Percentiles rank a stretch among this genome's conserved stretches.
Conservation (phyloP, 1,140 invertebrate species). For the Neodiprion virginianus region DNA sequence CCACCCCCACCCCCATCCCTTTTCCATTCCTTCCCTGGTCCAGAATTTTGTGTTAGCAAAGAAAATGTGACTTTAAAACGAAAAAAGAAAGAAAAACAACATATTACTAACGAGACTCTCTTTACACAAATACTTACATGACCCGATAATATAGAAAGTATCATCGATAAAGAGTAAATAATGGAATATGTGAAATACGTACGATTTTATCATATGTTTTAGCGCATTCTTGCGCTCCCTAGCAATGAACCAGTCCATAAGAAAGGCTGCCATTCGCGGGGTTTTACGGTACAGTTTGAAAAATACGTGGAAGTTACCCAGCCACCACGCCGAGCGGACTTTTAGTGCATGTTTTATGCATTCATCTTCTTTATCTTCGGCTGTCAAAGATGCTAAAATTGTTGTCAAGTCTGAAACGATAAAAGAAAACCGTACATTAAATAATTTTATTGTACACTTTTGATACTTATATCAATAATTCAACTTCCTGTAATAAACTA, state of each 20-base stretch:
- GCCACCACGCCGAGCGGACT: constrained; percentile 88
- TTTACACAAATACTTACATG: neutral
- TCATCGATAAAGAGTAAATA: constrained; percentile 12
- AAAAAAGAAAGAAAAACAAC: constrained; percentile 33
- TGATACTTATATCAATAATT: constrained; percentile 18
- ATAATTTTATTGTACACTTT: constrained; percentile 20
- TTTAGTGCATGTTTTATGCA: constrained; percentile 87
- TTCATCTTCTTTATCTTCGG: constrained; percentile 81
- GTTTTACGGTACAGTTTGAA: constrained; percentile 88
- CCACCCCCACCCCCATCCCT: neutral
- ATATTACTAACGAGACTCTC: neutral
- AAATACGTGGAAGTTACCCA: constrained; percentile 90
- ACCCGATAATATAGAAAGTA: neutral
- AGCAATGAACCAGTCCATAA: constrained; percentile 97
- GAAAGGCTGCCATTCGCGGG: constrained; percentile 94
- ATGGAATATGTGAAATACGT: constrained; percentile 66
- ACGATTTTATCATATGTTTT: constrained; percentile 94
- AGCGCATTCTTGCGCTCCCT: constrained; percentile 90
- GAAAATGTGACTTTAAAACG: neutral
- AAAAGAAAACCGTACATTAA: constrained; percentile 36
- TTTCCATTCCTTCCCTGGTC: too few species aligned
- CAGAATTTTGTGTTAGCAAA: too few species aligned
- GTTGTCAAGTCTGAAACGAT: constrained; percentile 87
- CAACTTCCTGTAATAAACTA: neutral
- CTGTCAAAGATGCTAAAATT: constrained; percentile 80